A percentile compares a stretch with the other conserved stretches of the same genome.
phyloP scores from a whole-genome alignment of 2,797 vertebrate genomes.

The Sebastes hopkinsi region DNA sequence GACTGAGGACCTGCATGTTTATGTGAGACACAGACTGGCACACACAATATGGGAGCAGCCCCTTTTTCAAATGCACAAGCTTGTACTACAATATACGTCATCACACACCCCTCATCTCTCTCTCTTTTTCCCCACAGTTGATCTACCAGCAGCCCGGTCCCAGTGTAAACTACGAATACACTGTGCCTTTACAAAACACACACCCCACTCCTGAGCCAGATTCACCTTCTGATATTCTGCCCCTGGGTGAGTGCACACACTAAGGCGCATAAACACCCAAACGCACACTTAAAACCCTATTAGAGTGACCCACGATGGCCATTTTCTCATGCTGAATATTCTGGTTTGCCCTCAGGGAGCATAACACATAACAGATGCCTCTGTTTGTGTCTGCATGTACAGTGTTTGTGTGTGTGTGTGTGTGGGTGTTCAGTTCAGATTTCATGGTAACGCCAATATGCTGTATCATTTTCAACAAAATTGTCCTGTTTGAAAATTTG shows the following conservation, averaged over 20 bases:
- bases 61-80: not conserved
- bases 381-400: conserved; percentile 21
- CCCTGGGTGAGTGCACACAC: conserved; percentile 62
- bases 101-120: not conserved
- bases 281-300: not conserved
- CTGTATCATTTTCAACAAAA: conserved; percentile 31
- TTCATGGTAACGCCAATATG: conserved; percentile 6
- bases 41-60: not conserved
- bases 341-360: conserved; percentile 2
- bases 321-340: conserved; percentile 21
- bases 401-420: not conserved
- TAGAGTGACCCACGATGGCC: conserved; percentile 6
- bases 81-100: not conserved
- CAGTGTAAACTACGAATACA: conserved; percentile 78
- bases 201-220: conserved; percentile 43
- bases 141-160: conserved; percentile 83
- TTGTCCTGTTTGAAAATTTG: conserved; percentile 24
- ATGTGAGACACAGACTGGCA: conserved; percentile 59
- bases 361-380: conserved; percentile 49
- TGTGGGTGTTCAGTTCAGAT: conserved; percentile 16
- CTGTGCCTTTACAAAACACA: conserved; percentile 56
- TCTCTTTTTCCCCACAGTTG: conserved; percentile 58
- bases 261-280: conserved; percentile 8
- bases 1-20: conserved; percentile 70
- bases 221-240: conserved; percentile 41